phyloP scores from a whole-genome alignment of 2,113 vertebrate genomes.

The Ptychochromis oligacanthus region DNA sequence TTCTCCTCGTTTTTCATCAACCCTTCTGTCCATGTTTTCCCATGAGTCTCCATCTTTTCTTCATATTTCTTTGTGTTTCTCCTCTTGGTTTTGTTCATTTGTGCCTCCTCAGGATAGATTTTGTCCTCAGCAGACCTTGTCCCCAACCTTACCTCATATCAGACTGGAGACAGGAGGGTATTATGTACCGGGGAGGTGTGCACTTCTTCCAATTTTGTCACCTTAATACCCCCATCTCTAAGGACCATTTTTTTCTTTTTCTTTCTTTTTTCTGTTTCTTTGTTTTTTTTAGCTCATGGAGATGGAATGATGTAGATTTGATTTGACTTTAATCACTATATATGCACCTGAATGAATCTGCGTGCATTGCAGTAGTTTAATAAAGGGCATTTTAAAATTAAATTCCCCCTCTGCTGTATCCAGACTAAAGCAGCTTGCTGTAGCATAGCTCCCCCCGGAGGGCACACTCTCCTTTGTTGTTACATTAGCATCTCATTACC shows the following conservation, averaged over 20 bases:
- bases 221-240: neutral
- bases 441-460: slow-evolving; percentile 63
- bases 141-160: neutral
- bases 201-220: slow-evolving; percentile 11
- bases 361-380: slow-evolving; percentile 48
- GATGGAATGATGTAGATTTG: slow-evolving; percentile 21
- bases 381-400: slow-evolving; percentile 47
- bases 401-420: slow-evolving; percentile 30
- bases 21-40: slow-evolving; percentile 4
- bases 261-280: too few relatives aligned
- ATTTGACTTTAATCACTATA: slow-evolving; percentile 25
- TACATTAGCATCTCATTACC: slow-evolving; percentile 76
- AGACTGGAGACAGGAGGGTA: neutral
- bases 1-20: slow-evolving; percentile 17
- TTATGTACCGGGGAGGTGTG: neutral
- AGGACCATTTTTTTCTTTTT: neutral
- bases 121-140: neutral
- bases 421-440: slow-evolving; percentile 39
- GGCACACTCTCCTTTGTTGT: slow-evolving; percentile 69
- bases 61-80: neutral
- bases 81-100: neutral
- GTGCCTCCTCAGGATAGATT: neutral
- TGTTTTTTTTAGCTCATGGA: slow-evolving; percentile 5
- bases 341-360: slow-evolving; percentile 40
- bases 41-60: neutral